Evolutionary conservation across 1,140 invertebrate species (phyloP), one percentile per base, ranked within the genome.

Genomic region (Drosophila parabipectinata): DNA sequence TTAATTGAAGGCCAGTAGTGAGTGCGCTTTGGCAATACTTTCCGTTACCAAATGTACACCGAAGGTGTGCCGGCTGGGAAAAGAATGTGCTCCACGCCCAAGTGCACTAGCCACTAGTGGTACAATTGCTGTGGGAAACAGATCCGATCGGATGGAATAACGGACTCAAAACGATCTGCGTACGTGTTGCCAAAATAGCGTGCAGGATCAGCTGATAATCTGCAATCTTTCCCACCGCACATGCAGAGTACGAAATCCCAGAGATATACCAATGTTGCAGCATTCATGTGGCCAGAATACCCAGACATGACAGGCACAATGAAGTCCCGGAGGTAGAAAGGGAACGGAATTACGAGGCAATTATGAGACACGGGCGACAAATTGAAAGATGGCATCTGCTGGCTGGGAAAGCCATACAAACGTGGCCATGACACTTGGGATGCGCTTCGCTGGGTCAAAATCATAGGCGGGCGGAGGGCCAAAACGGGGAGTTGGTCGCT

Each of bases 311-410:
- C 52, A 28, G 41, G 14, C 63, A 69, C 63, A 69, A 69, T 69
- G 32, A 76, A 75, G 59, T 34, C 39, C 58, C 52, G 48, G 44
- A 47, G 44, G 9, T 10, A 47, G 44, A 47, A 37, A 18, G 41
- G 41, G 41, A 15, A 18, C 41, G 41, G 41, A 60, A 80, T 81
- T 80, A 76, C 67, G 57, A 55, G 74, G 61, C 78, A 81, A 80
- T 80, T 80, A 80, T 81, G 72, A 71, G 30, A 69, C 67, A 71
- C 34, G 64, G 77, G 77, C 69, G 77, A 85, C 77, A 80, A 74
- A 85, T 85, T 85, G 72, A 84, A 84, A 84, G 81, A 80, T 57
- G 51, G 50, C 63, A 69, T 57, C 51, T 52, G 64, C 39, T 53
- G 45, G 76, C 59, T 66, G 72, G 71, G 60, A 79, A 76, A 76